These are phyloP conservation scores for Mechanitis messenoides DNA, from an alignment of 2,888 invertebrate species.

Conservation along the genomic window DNA sequence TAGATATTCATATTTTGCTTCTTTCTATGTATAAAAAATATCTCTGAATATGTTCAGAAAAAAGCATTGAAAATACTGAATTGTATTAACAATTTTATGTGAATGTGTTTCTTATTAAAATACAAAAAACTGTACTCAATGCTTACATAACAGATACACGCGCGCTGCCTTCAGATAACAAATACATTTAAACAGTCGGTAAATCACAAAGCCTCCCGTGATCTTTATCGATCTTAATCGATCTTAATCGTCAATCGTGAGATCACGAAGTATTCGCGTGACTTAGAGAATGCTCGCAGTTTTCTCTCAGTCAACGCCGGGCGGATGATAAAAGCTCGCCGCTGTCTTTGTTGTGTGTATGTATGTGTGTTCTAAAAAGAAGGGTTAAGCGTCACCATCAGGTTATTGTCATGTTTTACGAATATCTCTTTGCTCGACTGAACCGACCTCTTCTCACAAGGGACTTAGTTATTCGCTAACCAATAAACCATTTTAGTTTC, in stretches of 20 bases:
- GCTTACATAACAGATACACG: no score
- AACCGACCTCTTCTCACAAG: constrained; percentile 1
- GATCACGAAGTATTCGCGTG: not conserved
- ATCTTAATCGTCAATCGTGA: constrained; percentile 14
- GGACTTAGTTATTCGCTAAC: no score
- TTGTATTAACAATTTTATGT: no score
- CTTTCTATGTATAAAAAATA: no score
- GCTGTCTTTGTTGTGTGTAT: constrained; percentile 1
- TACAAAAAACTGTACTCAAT: no score
- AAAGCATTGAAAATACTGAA: no score
- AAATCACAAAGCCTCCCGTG: not conserved
- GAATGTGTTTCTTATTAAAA: no score
- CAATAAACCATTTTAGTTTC: no score
- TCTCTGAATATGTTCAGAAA: no score
- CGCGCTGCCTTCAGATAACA: not conserved
- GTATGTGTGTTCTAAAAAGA: not conserved
- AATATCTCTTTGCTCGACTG: constrained; percentile 15
- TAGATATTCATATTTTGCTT: no score
- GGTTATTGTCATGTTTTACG: constrained; percentile 20
- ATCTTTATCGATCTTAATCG: constrained; percentile 25
- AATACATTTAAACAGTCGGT: not conserved
- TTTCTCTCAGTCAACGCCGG: not conserved
- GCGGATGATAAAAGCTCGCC: constrained; percentile 12
- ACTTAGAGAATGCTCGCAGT: not conserved
- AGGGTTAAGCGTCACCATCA: constrained; percentile 20